Evolutionary conservation across 2,113 vertebrate species (phyloP), one percentile per base, ranked within the genome.

Genomic region (Macroglossus sobrinus): DNA sequence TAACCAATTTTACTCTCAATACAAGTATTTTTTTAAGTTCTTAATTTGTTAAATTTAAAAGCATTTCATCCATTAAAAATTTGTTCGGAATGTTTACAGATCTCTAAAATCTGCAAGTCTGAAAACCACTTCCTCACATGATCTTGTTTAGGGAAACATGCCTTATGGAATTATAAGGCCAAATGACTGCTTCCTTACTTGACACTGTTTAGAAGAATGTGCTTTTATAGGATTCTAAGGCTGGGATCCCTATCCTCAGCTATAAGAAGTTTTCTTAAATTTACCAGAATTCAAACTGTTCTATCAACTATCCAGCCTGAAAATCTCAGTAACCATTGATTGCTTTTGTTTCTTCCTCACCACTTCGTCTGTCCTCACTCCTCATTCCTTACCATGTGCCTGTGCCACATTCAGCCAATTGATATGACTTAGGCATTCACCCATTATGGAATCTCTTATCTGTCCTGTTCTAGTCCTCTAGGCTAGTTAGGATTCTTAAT

Each of bases 191-290:
- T 94, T 94, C 89, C 47, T 92, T 87, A 72, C 45, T 84, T 96
- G 93, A 94, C 84, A 92, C 45, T 84, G 89, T 94, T 96, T 89
- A 72, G 38, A 96, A 89, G 84, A 94, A 53, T 21, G 38, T 84
- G 84, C 89, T 96, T 94, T 92, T 89, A 94, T 66, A 79, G 64
- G 84, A 84, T 96, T 96, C 80, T 66, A 89, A 61, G 84, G 47
- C 89, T 79, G 61, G 55, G 47, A 68, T 92, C 78, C 78, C 93
- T 92, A 86, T 55, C 79, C 64, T 93, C 78, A 43, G 22, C 47
- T 80, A 75, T 93, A 85, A 72, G 63, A 92, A 50, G 40, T 79
- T 85, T 84, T 92, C 89, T 53, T 84, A 18, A 92, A 89, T 96
- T 92, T 47, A 84, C 74, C 63, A 79, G 57, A 24, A 92, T 74